phyloP scores from a whole-genome alignment of 2,113 vertebrate species.

The Naja naja region DNA sequence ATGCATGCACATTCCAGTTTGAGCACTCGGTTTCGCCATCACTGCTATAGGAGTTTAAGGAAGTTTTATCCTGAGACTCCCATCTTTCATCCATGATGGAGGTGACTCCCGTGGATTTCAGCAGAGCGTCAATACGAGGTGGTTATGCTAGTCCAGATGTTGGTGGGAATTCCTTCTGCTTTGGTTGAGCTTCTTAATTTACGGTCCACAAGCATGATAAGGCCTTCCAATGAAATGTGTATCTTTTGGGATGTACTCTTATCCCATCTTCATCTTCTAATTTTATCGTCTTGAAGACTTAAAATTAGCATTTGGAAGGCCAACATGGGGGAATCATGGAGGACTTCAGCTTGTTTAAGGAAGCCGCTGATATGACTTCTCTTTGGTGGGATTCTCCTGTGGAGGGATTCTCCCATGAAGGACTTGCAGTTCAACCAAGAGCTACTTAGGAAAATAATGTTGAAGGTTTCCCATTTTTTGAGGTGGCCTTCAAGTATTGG shows the following conservation, averaged over 20 bases:
- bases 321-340: not conserved
- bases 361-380: not conserved
- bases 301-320: not conserved
- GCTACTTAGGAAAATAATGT: not conserved
- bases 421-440: not conserved
- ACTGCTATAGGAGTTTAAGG: not conserved
- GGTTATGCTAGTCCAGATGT: constrained; percentile 18
- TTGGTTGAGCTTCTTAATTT: constrained; percentile 38
- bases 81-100: not conserved
- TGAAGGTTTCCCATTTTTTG: not conserved
- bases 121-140: not conserved
- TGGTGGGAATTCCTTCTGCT: constrained; percentile 47
- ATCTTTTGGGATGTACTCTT: constrained; percentile 5
- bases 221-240: constrained; percentile 26
- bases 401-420: not conserved
- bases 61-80: not conserved
- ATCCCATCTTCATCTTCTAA: not conserved
- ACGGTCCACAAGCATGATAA: constrained; percentile 49
- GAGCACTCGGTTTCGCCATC: too few relatives aligned
- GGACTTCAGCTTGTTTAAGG: not conserved
- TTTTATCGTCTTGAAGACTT: not conserved
- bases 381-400: not conserved
- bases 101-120: not conserved
- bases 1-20: too few relatives aligned
- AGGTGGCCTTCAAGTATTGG: not conserved